Base-by-base conservation (phyloP, 1,140 invertebrate species). In the Drosophila triauraria region DNA sequence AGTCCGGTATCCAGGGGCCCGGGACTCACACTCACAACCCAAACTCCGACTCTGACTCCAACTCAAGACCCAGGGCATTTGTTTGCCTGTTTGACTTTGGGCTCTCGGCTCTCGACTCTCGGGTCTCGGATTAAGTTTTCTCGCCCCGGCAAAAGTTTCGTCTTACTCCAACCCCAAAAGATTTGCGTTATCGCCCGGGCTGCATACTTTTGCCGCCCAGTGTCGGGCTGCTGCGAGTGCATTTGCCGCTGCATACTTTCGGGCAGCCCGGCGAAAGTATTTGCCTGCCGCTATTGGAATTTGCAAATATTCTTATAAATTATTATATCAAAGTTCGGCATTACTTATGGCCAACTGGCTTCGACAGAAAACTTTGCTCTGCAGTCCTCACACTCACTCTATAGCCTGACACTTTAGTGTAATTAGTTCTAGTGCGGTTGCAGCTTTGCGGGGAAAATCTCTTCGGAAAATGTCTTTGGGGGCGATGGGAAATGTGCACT, bases 1-100 rank as follows among this genome's bases (percentile, higher is more conserved):
- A 20, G 10, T 5, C 30, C 56, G 53, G 38, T 50, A 30, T 40
- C 38, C 56, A 17, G 42, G 53, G 6, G 35, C 32, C 23, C 32
- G 43, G 20, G n/a, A n/a, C n/a, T n/a, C n/a, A n/a, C n/a, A n/a
- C n/a, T n/a, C n/a, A n/a, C n/a, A n/a, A n/a, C 43, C 3, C 46
- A n/a, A 38, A 68, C 38, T 35, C 13, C 30, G 8, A 46, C 38
- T 65, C 4, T 42, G 25, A 47, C 43, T 53, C 32, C 2, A 12
- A 35, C 25, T 46, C 40, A 17, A 30, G 38, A 42, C 40, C 59
- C 53, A 46, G 44, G 67, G 78, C 74, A 80, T 78, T 75, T 74
- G 82, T 81, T 85, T 82, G 85, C 88, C 78, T 88, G 84, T 84
- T 84, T 88, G 85, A 84, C 80, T 88, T 88, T 90, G 85, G 85